Percentiles rank a stretch among this genome's conserved stretches.
These are phyloP conservation scores for Sebastolobus alascanus DNA, from an alignment of 2,797 vertebrate genomes.

Conservation along the genomic window DNA sequence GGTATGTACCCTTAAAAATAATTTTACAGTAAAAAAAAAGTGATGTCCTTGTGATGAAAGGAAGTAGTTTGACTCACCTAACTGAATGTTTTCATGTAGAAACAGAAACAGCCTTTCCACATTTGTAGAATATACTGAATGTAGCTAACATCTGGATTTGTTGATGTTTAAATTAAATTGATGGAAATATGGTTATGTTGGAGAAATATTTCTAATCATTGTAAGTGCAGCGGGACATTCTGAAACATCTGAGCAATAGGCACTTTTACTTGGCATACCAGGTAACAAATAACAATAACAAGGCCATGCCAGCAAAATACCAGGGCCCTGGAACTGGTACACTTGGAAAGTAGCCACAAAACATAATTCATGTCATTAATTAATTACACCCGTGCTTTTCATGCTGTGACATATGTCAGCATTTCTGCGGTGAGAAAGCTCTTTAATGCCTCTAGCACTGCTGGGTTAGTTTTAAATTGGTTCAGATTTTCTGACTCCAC, in stretches of 20 bases:
- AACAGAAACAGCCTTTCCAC: not conserved
- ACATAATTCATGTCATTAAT: no score
- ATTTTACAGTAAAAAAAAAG: not conserved
- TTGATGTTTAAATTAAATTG: not conserved
- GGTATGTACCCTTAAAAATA: slow-evolving; percentile 15
- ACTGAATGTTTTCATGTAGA: not conserved
- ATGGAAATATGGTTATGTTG: not conserved
- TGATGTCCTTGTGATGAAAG: slow-evolving; percentile 21
- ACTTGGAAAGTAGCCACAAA: no score
- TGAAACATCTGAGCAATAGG: not conserved
- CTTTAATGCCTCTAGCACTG: not conserved
- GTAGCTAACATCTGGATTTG: not conserved
- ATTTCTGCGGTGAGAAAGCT: no score
- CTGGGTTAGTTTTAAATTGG: not conserved
- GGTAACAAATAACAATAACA: not conserved
- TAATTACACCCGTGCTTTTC: no score
- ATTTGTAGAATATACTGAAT: not conserved
- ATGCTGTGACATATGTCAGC: no score
- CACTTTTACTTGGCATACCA: not conserved
- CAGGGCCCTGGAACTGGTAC: not conserved
- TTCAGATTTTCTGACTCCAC: not conserved
- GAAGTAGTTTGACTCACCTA: slow-evolving; percentile 24
- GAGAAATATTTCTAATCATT: not conserved
- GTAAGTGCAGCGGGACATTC: not conserved
- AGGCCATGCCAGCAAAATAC: not conserved